Evolutionary conservation across 2,797 vertebrate genomes (phyloP), one percentile per base, ranked within the genome.

Genomic region (Apogon hyalosoma): DNA sequence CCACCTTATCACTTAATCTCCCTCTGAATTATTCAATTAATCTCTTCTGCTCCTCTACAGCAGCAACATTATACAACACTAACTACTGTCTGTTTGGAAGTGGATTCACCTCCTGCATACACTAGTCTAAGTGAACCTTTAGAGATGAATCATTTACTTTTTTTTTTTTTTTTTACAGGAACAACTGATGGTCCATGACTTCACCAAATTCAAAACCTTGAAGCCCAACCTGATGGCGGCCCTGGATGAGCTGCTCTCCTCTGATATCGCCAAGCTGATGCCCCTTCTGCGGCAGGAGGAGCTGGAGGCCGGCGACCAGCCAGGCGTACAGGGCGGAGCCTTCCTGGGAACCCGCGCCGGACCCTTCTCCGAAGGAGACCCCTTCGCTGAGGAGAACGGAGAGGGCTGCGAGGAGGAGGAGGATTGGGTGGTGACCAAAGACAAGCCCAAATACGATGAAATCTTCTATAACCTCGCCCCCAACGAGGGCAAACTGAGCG

Each of bases 371-470:
- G 96, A 96, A 84, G 94, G 94, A 0, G 94, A 95, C 0, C 94
- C 91, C 0, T 97, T 95, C 4, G 82, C 80, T 0, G 87, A 92
- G 65, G 92, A 88, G 18, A 94, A 95, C 0, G 95, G 93, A 28
- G 91, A 94, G 11, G 80, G 42, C 0, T 77, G 73, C 0, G 88
- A 85, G 10, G 93, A 92, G 0, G 92, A 93, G 65, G 94, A 93
- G 0, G 95, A 93, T 0, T 98, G 97, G 97, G 94, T 97, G 63
- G 97, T 98, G 85, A 98, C 92, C 52, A 98, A 97, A 83, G 96
- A 98, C 93, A 98, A 98, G 80, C 94, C 96, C 81, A 98, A 98
- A 46, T 98, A 98, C 0, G 96, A 98, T 0, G 96, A 98, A 79
- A 97, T 98, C 91, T 98, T 98, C 93, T 98, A 97, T 72, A 98